Evolutionary conservation across 1,140 invertebrate genomes (phyloP), one percentile per base, ranked within the genome.

Genomic region (Euwallacea similis): DNA sequence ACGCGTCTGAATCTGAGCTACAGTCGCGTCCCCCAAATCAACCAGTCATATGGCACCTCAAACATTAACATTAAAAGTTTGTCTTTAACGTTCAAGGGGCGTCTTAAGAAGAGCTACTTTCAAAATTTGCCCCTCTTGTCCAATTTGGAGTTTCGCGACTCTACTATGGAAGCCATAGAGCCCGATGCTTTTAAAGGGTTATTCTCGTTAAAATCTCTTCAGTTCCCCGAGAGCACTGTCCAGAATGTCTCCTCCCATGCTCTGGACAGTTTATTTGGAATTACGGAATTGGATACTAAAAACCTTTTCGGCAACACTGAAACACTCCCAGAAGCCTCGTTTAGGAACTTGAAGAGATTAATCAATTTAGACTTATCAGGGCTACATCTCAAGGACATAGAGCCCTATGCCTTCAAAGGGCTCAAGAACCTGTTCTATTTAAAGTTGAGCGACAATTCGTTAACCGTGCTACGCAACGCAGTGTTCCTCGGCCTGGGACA

Each of bases 341-440:
- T 70, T 44, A 44, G 58, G 10, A 33, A 63, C 33, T 58, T 70
- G 33, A n/a, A 56, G 11, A 11, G 7, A 8, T 58, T 70, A 55
- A 4, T 9, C 10, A 9, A 11, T 44, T 41, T 70, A 6, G 15
- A 70, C 55, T 63, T 70, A 13, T 70, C 68, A 3, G 0, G 41
- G 13, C 7, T 64, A 3, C n/a, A 16, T 10, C 33, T 70, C 15
- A 13, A 47, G 1, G 7, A 55, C 10, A 33, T 71, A 10, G n/a
- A 41, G 41, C 33, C 70, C 21, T 7, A 9, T 4, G 64, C 70
- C 6, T 71, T 71, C 55, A 9, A 66, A 9, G 63, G 64, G 4
- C 42, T 71, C 7, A 60, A 50, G 15, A 46, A 41, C 4, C 42
- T 71, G 53, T 6, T n/a, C 10, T 2, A 43, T 11, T 33, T 71